Evolutionary conservation across 2,113 vertebrate genomes (phyloP).

Genomic region (Eira barbara): DNA sequence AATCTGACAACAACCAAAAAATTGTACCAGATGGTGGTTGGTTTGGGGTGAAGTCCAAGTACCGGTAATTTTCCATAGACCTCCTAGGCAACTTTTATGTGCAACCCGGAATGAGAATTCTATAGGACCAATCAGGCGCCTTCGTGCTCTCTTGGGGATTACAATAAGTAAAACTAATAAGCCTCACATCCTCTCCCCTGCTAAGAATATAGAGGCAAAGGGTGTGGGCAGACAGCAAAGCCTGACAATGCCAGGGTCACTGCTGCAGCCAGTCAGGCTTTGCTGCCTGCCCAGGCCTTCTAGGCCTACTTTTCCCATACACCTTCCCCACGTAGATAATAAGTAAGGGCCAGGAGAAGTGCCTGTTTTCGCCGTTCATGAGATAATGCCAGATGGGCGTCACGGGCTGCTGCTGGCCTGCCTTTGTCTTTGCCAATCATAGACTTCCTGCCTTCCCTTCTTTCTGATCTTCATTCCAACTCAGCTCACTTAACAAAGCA

Average conservation of each 20-base stretch:
- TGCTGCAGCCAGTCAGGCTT: too few relatives aligned
- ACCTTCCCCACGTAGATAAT: background rate
- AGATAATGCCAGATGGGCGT: background rate
- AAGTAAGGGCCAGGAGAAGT: background rate
- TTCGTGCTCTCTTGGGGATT: background rate
- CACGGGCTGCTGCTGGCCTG: background rate
- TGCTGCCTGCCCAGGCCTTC: background rate
- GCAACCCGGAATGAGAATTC: background rate
- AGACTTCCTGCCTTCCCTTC: background rate
- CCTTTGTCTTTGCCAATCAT: background rate
- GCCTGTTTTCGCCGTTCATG: background rate
- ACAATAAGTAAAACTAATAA: background rate
- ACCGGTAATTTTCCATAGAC: background rate
- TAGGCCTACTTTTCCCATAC: background rate
- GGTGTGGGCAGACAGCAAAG: too few relatives aligned
- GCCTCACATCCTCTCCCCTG: background rate
- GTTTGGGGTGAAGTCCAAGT: background rate
- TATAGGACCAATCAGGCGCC: background rate
- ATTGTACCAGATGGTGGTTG: background rate
- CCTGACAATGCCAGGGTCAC: too few relatives aligned
- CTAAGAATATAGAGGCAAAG: background rate
- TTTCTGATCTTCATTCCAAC: background rate
- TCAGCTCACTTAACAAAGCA: background rate
- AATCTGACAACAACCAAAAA: background rate
- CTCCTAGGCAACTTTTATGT: background rate